A percentile compares a stretch with the other conserved stretches of the same genome.
Evolutionary conservation across 2,113 vertebrate species (phyloP).

Genomic region (Callionymus lyra): DNA sequence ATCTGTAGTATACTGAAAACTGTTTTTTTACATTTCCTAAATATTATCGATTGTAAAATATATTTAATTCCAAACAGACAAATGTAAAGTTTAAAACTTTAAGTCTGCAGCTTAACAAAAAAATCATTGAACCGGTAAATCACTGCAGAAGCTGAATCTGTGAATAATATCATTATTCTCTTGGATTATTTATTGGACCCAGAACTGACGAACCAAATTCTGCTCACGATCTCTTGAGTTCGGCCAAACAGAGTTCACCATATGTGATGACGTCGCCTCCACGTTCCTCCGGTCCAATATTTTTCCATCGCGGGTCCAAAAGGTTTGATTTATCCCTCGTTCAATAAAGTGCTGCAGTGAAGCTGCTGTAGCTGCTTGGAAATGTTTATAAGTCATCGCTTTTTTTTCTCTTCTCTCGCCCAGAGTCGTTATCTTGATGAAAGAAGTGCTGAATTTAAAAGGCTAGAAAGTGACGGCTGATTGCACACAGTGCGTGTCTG

Average conservation of each 20-base stretch:
- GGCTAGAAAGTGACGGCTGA: slow-evolving; percentile 22
- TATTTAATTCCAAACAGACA: too few species aligned
- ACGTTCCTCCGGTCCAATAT: slow-evolving; percentile 32
- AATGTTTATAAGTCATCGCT: slow-evolving; percentile 2
- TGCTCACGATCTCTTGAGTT: slow-evolving; percentile 11
- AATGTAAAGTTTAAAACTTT: too few species aligned
- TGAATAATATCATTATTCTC: too few species aligned
- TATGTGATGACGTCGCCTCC: slow-evolving; percentile 49
- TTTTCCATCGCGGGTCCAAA: slow-evolving; percentile 18
- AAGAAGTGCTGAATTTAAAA: slow-evolving; percentile 21
- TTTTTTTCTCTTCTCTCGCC: neutral
- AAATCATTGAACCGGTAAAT: too few species aligned
- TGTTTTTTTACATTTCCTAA: too few species aligned
- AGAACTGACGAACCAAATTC: too few species aligned
- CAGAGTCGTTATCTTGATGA: neutral
- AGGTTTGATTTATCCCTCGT: slow-evolving; percentile 19
- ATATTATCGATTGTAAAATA: too few species aligned
- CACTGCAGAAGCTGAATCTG: too few species aligned
- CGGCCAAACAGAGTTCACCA: slow-evolving; percentile 44
- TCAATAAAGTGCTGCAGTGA: slow-evolving; percentile 4
- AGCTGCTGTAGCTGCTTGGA: neutral
- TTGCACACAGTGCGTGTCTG: slow-evolving; percentile 24
- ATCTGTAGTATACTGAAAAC: too few species aligned
- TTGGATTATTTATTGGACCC: too few species aligned
- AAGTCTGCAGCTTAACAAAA: too few species aligned